These are phyloP conservation scores for Diacarnus erythraeanus DNA, from an alignment of 37 sponge, comb jelly and placozoan species.

Conservation along the genomic window DNA sequence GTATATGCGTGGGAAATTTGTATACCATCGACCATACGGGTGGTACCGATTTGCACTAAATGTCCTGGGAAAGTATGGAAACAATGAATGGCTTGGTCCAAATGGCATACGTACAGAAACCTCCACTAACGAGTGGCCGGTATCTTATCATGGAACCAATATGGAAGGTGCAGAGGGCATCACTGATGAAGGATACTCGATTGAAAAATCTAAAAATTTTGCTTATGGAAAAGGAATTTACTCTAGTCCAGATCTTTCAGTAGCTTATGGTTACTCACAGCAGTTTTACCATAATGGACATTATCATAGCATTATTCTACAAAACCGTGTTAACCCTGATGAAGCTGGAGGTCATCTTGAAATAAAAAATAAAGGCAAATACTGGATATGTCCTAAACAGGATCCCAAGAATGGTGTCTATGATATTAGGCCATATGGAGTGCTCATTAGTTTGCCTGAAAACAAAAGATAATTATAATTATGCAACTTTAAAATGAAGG, in stretches of 20 bases:
- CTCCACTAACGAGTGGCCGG: conserved; percentile 39
- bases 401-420: conserved; percentile 4
- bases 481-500: no score
- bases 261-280: conserved; percentile 24
- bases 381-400: conserved; percentile 40
- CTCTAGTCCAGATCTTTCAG: conserved; percentile 19
- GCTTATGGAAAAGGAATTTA: conserved; percentile 30
- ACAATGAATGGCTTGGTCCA: conserved; percentile 40
- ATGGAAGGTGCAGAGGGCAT: conserved; percentile 4
- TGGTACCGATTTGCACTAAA: conserved; percentile 41
- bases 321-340: conserved; percentile 45
- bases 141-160: conserved; percentile 39
- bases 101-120: conserved; percentile 36
- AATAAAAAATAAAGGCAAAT: conserved; percentile 9
- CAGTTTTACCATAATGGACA: conserved; percentile 27
- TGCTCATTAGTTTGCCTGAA: neutral
- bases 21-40: conserved; percentile 44
- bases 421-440: conserved; percentile 46
- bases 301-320: conserved; percentile 17
- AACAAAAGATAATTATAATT: neutral
- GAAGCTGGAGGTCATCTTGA: conserved; percentile 11
- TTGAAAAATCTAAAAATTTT: conserved; percentile 2
- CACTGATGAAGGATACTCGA: neutral
- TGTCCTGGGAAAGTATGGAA: conserved; percentile 15
- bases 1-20: conserved; percentile 33